Base-by-base conservation (phyloP, 37 sponge, comb jelly and placozoan species). In the Hexactinellida sp. region DNA sequence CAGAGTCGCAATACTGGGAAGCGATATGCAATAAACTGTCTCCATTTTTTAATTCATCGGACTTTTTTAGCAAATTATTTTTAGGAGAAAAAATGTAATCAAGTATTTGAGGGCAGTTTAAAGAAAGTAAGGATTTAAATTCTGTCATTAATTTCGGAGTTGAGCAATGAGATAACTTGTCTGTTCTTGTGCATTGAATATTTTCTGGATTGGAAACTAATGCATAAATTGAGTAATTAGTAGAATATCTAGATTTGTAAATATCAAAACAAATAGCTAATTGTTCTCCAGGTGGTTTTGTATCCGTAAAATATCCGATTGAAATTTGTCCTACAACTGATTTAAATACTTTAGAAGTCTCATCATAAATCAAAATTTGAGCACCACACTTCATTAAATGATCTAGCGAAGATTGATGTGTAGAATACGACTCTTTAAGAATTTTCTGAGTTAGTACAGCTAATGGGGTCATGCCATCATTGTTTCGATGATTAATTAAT, bases 11-110 rank as follows among this genome's bases (percentile, higher is more conserved):
- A n/a, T 32, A 21, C 76, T 63, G 30, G 16, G 30, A 7, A 32
- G 76, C 30, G 21, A 63, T 7, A 63, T 63, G 76, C 13, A 63
- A 32, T 23, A 63, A 63, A 25, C 28, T 25, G 3, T 28, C 34
- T 32, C 76, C 30, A 63, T 63, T n/a, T n/a, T 10, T 7, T 32
- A 63, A 63, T 63, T 47, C 16, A 16, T 47, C 52, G 16, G 52
- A 19, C 16, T 47, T 47, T 9, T 16, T 47, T 19, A 47, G 13
- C 52, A 63, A 63, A 5, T 63, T 63, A 28, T 63, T 63, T 63
- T 63, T 63, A n/a, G 76, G 30, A 63, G 3, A 7, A 63, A 63
- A 63, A 63, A 63, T n/a, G 76, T 63, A 63, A 63, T 63, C 76
- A 3, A 63, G 3, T 63, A 63, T 63, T 63, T 63, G 76, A 32